Evolutionary conservation across 2,888 invertebrate species (phyloP), one percentile per base, ranked within the genome.

Genomic region (Cephus runcator): DNA sequence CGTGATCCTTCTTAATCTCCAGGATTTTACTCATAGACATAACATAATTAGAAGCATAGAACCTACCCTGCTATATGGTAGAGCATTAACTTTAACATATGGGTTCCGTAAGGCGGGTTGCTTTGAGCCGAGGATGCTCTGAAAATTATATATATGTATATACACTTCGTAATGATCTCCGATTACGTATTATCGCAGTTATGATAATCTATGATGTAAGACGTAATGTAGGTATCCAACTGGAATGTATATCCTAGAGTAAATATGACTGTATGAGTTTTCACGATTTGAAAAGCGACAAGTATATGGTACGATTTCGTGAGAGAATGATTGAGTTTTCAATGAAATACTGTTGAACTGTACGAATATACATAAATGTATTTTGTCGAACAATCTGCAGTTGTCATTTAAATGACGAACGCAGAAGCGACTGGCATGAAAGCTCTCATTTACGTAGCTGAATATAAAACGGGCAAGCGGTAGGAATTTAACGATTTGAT

Each of bases 1-100:
- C 84, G 84, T 84, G 84, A 80, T 79, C 56, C 71, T 80, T 80
- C 80, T 76, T 83, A 82, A 85, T 83, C 83, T 80, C 76, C 12
- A 79, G 82, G 82, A 84, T 83, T 84, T 81, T 77, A 73, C 73
- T 77, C 77, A 79, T 76, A 82, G 81, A 84, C 82, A 80, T 81
- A 83, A 84, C 79, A 84, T 82, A 84, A 83, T 84, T 85, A 83
- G 79, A 73, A 69, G 78, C 77, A 12, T 71, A 76, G 76, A 36
- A 33, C 69, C 30, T 56, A 56, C 56, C 56, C 23, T 56, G 23
- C 23, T 56, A 56, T 56, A 75, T 69, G 77, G 77, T 71, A 11
- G 75, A 75, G 73, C 75, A 75, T 75, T 75, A 75, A 77, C 69
- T 77, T 69, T 3, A 77, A 77, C 77, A 77, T 77, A 77, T 77